These are phyloP conservation scores for Lophius americanus DNA, from an alignment of 2,797 vertebrate species.

Conservation along the genomic window DNA sequence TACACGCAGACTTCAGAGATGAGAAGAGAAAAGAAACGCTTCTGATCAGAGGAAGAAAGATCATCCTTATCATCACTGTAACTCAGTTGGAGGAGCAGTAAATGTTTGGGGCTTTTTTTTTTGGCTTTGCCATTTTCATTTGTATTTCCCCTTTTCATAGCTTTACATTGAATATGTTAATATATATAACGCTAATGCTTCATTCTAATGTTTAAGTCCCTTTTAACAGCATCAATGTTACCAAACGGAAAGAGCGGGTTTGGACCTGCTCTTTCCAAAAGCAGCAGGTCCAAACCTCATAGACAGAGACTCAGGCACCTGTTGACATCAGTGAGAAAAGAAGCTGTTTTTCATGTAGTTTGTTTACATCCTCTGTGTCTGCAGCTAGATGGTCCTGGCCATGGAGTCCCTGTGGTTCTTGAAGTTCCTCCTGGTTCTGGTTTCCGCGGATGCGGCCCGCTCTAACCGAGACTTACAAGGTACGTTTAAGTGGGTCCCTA, in stretches of 20 bases:
- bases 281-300: too few relatives aligned
- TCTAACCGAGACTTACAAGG: slow-evolving; percentile 24
- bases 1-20: slow-evolving; percentile 13
- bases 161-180: neutral
- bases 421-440: slow-evolving; percentile 31
- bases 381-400: slow-evolving; percentile 5
- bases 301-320: too few relatives aligned
- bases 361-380: slow-evolving; percentile 1
- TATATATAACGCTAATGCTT: neutral
- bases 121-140: neutral
- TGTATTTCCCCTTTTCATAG: neutral
- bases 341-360: too few relatives aligned
- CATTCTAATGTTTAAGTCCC: neutral
- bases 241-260: too few relatives aligned
- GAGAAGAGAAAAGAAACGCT: neutral
- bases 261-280: too few relatives aligned
- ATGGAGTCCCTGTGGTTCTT: slow-evolving; percentile 33
- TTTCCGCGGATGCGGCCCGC: slow-evolving; percentile 2
- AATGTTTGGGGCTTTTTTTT: neutral
- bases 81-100: neutral
- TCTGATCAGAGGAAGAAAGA: neutral
- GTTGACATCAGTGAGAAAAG: too few relatives aligned
- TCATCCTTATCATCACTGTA: neutral
- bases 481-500: slow-evolving; percentile 3
- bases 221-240: too few relatives aligned